Conservation (phyloP, 2,113 vertebrate species). For the Probosciger aterrimus region DNA sequence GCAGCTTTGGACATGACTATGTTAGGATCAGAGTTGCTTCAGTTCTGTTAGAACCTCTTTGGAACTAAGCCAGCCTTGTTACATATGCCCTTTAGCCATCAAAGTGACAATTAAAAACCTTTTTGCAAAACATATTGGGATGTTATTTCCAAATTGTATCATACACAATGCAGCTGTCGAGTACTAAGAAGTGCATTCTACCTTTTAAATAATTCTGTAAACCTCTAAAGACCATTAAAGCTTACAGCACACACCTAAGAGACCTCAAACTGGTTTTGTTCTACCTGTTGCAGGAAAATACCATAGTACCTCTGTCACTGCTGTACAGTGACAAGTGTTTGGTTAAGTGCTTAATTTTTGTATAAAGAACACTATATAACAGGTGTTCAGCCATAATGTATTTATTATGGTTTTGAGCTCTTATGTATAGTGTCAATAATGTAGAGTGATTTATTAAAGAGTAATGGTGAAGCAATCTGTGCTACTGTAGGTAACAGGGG, state of each 20-base stretch:
- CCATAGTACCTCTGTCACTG: neutral
- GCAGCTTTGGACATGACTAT: neutral
- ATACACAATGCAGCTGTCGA: neutral
- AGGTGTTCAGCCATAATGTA: neutral
- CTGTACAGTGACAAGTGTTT: neutral
- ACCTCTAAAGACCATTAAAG: neutral
- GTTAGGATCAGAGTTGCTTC: neutral
- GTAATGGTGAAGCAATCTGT: neutral
- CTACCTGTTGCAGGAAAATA: neutral
- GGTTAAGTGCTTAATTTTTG: neutral
- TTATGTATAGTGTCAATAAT: neutral
- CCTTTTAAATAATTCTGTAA: neutral
- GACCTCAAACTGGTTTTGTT: neutral
- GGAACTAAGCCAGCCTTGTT: neutral
- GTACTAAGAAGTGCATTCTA: neutral
- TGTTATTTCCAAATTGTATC: neutral
- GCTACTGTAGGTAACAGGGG: neutral
- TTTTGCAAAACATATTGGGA: neutral
- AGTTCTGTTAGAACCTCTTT: neutral
- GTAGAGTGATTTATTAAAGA: neutral
- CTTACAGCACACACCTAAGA: neutral
- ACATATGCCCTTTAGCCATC: neutral
- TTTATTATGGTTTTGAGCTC: neutral
- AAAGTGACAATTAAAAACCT: neutral
- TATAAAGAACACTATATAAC: neutral